Base-by-base conservation (phyloP, 2,888 invertebrate genomes). In the Agrochola macilenta region DNA sequence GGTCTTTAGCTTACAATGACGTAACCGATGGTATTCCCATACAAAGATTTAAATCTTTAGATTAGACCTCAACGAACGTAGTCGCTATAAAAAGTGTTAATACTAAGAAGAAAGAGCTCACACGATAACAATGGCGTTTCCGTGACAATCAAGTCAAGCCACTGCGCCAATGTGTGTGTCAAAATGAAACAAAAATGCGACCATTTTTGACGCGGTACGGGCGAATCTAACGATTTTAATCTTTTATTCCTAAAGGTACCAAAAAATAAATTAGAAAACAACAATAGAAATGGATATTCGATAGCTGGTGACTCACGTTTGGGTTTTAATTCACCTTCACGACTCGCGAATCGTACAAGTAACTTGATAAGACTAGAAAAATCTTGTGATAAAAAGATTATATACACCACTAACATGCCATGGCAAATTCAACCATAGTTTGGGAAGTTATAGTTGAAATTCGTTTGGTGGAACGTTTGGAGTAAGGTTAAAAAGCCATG, bases 321-420 rank as follows among this genome's bases (percentile, higher is more conserved):
- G 83, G 89, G 86, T 91, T 92, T 92, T 91, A 92, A 92, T 93
- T 93, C 92, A 91, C 91, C 90, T 86, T 82, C 83, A 83, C 86
- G 80, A 88, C 90, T 93, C 82, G 93, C 93, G 93, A 94, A 94
- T 93, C 89, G 93, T 93, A 92, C 91, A 90, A 91, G 93, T 92
- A 92, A 93, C 93, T 91, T 93, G 95, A 95, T 95, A 95, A 95
- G 92, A 90, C 89, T 86, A 63, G 66, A 75, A 82, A 87, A 80
- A 68, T 30, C 12, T 2, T 63, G 61, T 46, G n/a, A 66, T 2
- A 5, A 58, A 84, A 88, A 83, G 52, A 76, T 74, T 82, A 0
- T 87, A 88, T 74, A 26, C 58, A 69, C 74, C 76, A 43, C 0
- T 20, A 9, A 11, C 12, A 0, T 0, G 4, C 8, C 52, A 63